Percentiles rank a stretch among this genome's conserved stretches.
phyloP scores from a whole-genome alignment of 2,797 vertebrate species.

The Atherinosoma microstoma region DNA sequence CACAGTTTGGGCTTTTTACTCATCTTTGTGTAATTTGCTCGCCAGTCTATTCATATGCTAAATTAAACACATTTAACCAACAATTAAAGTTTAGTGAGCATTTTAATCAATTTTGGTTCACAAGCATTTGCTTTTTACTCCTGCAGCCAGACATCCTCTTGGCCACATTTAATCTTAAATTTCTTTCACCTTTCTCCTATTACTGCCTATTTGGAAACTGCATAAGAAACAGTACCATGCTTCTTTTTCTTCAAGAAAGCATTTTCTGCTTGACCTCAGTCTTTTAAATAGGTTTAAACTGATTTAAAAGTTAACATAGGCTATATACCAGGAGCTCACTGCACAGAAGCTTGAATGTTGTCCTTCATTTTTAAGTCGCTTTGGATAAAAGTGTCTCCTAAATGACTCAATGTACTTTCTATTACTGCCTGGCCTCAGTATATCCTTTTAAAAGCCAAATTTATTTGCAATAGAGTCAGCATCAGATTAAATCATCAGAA shows the following conservation, averaged over 20 bases:
- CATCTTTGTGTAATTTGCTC: not conserved
- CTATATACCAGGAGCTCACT: not conserved
- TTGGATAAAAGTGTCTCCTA: not conserved
- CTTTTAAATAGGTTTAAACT: not conserved
- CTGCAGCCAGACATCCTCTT: not conserved
- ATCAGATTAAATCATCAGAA: conserved; percentile 20
- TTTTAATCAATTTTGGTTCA: too few relatives aligned
- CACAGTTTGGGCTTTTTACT: not conserved
- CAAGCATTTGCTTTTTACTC: not conserved
- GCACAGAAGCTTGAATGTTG: not conserved
- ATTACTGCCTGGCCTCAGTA: not conserved
- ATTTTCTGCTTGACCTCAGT: not conserved
- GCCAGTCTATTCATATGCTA: not conserved
- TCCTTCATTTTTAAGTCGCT: not conserved
- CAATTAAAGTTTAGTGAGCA: not conserved
- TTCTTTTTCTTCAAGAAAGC: not conserved
- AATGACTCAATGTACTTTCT: conserved; percentile 2
- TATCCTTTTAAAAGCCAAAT: not conserved
- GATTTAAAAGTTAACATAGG: too few relatives aligned
- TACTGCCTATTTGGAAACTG: too few relatives aligned
- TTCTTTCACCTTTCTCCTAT: too few relatives aligned
- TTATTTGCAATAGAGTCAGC: conserved; percentile 12
- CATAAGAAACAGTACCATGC: too few relatives aligned
- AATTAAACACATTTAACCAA: not conserved
- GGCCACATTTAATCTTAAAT: not conserved